Conservation (phyloP, 2,797 vertebrate genomes). For the Pangasius macronema region DNA sequence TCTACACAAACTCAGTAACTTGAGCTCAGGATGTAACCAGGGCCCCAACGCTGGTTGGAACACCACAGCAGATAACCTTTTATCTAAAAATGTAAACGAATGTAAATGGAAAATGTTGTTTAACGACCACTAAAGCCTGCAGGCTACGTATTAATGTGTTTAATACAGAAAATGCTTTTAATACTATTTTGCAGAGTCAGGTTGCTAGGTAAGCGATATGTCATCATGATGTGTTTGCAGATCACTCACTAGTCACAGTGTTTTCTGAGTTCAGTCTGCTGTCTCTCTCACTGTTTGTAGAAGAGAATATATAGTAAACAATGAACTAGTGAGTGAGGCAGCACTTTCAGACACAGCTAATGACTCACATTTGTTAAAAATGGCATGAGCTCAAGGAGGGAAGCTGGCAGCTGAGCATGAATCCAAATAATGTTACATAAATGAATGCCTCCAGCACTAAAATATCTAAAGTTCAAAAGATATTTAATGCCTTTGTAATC, state of each 20-base stretch:
- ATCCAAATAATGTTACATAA: conserved; percentile 64
- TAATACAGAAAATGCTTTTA: background rate
- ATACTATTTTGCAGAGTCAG: background rate
- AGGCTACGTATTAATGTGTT: background rate
- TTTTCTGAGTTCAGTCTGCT: background rate
- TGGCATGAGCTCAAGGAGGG: conserved; percentile 41
- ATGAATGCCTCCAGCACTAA: conserved; percentile 42
- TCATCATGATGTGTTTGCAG: background rate
- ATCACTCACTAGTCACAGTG: background rate
- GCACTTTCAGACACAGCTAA: conserved; percentile 30
- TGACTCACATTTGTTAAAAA: conserved; percentile 30
- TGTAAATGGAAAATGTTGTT: background rate
- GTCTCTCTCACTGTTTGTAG: background rate
- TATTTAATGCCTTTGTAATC: conserved; percentile 13
- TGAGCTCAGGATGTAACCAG: background rate
- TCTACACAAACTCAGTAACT: background rate
- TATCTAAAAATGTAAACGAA: background rate
- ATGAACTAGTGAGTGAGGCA: conserved; percentile 37
- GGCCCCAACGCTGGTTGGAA: background rate
- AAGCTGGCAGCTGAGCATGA: conserved; percentile 66
- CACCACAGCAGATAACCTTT: background rate
- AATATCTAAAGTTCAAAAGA: conserved; percentile 18
- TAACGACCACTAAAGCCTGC: background rate
- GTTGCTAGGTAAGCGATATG: background rate
- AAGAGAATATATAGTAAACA: background rate